Conservation (phyloP, 2,113 vertebrate species). For the Monarcha castaneiventris region DNA sequence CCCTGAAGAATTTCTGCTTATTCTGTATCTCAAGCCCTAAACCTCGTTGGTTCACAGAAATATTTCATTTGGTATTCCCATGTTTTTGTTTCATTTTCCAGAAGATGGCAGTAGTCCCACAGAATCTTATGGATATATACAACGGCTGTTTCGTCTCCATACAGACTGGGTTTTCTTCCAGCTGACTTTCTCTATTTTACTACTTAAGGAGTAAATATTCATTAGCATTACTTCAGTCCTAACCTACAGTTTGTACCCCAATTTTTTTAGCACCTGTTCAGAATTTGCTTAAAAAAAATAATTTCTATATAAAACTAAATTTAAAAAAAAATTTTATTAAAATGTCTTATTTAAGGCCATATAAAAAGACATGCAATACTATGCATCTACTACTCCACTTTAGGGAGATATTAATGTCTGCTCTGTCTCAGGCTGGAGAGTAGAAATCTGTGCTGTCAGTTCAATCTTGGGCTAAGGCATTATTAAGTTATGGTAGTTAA, state of each 20-base stretch:
- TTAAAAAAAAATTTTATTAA: background rate
- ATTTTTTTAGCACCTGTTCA: background rate
- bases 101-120: conserved; percentile 65
- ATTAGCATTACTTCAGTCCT: background rate
- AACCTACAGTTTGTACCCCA: background rate
- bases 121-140: background rate
- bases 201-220: background rate
- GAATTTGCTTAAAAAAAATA: background rate
- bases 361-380: background rate
- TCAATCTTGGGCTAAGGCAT: background rate
- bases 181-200: background rate
- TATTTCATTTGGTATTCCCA: accelerated
- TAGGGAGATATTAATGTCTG: background rate
- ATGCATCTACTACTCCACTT: background rate
- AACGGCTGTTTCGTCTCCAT: background rate
- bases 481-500: background rate
- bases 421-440: background rate
- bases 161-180: accelerated
- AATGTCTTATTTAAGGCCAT: background rate
- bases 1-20: background rate
- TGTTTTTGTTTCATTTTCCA: background rate
- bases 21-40: background rate
- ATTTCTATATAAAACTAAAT: background rate
- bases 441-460: background rate
- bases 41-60: accelerated